Percentiles rank a stretch among this genome's conserved stretches.
phyloP scores from a whole-genome alignment of 2,113 vertebrate genomes.

The Bombycilla garrulus region DNA sequence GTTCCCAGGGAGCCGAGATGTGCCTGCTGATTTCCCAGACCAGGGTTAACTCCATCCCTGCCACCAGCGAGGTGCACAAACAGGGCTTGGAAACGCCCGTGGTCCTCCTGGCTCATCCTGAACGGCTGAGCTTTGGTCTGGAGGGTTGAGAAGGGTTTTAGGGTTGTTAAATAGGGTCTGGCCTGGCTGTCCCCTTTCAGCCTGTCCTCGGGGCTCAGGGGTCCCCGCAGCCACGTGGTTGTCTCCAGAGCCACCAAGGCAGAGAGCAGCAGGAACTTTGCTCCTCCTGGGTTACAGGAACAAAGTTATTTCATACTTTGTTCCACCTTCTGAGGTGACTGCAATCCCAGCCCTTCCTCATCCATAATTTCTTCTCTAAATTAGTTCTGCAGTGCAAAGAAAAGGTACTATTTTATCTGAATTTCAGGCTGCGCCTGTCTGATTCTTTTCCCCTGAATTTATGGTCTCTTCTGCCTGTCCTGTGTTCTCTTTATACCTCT shows the following conservation, averaged over 20 bases:
- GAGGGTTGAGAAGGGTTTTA: not conserved
- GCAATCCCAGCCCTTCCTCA: not conserved
- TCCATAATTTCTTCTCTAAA: not conserved
- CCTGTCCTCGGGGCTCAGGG: not conserved
- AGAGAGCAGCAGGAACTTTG: not conserved
- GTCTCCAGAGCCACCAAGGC: not conserved
- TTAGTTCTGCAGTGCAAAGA: not conserved
- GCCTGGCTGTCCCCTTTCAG: not conserved
- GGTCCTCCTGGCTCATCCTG: not conserved
- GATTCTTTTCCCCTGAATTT: not conserved
- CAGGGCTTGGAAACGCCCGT: not conserved
- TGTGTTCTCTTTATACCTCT: not conserved
- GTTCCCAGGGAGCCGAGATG: constrained; percentile 34
- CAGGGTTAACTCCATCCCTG: not conserved
- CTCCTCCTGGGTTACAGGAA: not conserved
- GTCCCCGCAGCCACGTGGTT: not conserved
- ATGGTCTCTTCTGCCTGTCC: not conserved
- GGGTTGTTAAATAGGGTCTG: not conserved
- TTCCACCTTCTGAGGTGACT: not conserved
- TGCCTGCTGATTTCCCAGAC: constrained; percentile 29
- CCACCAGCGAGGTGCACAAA: not conserved
- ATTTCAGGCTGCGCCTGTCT: not conserved
- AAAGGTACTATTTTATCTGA: not conserved
- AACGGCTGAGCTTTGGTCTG: not conserved
- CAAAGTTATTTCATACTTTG: not conserved